Base-by-base conservation (phyloP, 2,113 vertebrate genomes). In the Sapayoa aenigma region DNA sequence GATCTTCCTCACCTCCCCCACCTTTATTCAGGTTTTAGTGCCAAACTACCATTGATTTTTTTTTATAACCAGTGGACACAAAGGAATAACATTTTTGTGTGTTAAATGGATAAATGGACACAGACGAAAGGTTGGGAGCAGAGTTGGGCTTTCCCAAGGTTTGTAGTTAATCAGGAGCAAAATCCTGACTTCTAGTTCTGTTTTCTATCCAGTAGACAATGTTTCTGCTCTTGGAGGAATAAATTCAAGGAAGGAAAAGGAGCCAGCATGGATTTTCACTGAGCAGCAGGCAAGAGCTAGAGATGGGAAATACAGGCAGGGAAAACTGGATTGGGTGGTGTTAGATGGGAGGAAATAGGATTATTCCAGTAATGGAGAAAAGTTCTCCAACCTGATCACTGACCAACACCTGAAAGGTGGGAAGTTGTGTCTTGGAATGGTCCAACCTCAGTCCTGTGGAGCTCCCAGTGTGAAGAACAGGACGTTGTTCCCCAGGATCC, bases 361-460 rank as follows among this genome's bases (percentile, higher is more conserved):
- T 9, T 25, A 16, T 68, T 56, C 41, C 21, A 19, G 21, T 30
- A 5, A 3, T 19, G 24, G 37, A 76, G 42, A 56, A 60, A 14
- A n/a, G n/a, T 84, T 68, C 31, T 76, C 47, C 28, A 52, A 3
- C 1, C 1, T 11, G 22, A 31, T 62, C 27, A 5, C n/a, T 50
- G 13, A 7, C 24, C 31, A 39, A 8, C 12, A 39, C 21, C 47
- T 53, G 63, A 28, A 37, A 7, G 11, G 14, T 44, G 25, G 27
- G 69, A 60, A 27, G 14, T 11, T 6, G 6, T 41, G 9, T 58
- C 35, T 41, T 14, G 31, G 33, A 42, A 19, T 9, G 15, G 7
- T 15, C 4, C 0, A 1, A 6, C 33, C 33, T n/a, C 28, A 14
- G 15, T 11, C 28, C 33, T 68, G 23, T 13, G 74, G 30, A 62